Percentiles rank a stretch among this genome's conserved stretches.
These are phyloP conservation scores for Gila robusta DNA, from an alignment of 2,797 vertebrate species.

Conservation along the genomic window DNA sequence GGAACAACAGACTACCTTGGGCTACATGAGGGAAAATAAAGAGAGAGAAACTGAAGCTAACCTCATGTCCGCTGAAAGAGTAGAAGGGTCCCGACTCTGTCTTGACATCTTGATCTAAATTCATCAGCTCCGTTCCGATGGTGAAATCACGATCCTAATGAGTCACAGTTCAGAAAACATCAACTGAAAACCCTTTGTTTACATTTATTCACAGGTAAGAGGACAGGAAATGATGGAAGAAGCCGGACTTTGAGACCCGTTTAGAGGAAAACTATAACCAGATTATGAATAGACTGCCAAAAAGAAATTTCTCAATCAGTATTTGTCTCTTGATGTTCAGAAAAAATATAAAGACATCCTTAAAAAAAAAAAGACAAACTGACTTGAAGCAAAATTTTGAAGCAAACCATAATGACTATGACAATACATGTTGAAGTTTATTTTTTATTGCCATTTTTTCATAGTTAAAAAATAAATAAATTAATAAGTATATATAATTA, in stretches of 20 bases:
- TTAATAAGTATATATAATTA: not conserved
- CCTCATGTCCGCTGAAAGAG: conserved; percentile 76
- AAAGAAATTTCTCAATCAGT: not conserved
- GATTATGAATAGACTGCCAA: not conserved
- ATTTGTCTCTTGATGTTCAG: not conserved
- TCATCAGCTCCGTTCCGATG: conserved; percentile 80
- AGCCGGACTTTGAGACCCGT: not conserved
- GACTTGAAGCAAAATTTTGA: not conserved
- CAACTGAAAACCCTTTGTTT: not conserved
- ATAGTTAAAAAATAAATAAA: no score
- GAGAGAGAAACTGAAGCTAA: conserved; percentile 63
- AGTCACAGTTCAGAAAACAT: conserved; percentile 12
- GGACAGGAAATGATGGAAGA: not conserved
- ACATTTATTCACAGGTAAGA: not conserved
- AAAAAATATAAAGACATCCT: not conserved
- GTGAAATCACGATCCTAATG: conserved; percentile 71
- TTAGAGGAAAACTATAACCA: not conserved
- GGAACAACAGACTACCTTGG: not conserved
- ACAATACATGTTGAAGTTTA: not conserved
- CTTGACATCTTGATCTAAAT: conserved; percentile 74
- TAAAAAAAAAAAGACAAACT: not conserved
- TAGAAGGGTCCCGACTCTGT: conserved; percentile 66
- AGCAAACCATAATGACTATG: not conserved
- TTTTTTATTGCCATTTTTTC: not conserved
- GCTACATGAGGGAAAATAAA: not conserved